Base-by-base conservation (phyloP, 2,888 invertebrate species). In the Acleris emargana region DNA sequence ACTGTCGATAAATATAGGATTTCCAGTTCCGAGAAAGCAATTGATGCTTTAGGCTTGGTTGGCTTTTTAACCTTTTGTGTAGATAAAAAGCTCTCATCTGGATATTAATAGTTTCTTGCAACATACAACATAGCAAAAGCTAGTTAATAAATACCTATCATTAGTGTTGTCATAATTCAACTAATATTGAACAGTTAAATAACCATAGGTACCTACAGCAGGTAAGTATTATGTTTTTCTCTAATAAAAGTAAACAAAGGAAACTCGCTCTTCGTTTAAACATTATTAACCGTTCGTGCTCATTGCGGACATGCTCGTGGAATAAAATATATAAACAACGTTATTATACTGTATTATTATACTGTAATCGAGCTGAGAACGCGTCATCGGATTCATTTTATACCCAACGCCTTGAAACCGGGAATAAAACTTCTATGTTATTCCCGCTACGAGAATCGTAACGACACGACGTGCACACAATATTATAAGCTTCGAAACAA, bases 371-470 rank as follows among this genome's bases (percentile, higher is more conserved):
- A 58, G 67, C 61, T 60, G 60, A 52, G 51, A 61, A 43, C 22
- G 51, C 58, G 67, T 71, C 69, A 71, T 67, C 68, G 68, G 62
- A 67, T 67, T 61, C 68, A 67, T 71, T 73, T 73, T 70, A 71
- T 69, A 68, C 67, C 53, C 57, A 59, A 67, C 60, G 69, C 62
- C 67, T 68, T 55, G 67, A 67, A 62, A 64, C 67, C 57, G 43
- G 59, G 66, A 69, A 69, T 74, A 72, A 72, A 74, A 72, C 68
- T 57, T 69, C 58, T 64, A 68, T 62, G 68, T 72, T 71, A 73
- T 68, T 58, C 62, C 64, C 67, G 58, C 67, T 58, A 70, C 71
- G 70, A 60, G 71, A 64, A 68, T 68, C 70, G 68, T 71, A 67
- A 68, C 70, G 58, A 67, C 53, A 50, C 52, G 51, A 73, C 71